Evolutionary conservation across 2,113 vertebrate species (phyloP), one percentile per base, ranked within the genome.

Genomic region (Paradisaea rubra): DNA sequence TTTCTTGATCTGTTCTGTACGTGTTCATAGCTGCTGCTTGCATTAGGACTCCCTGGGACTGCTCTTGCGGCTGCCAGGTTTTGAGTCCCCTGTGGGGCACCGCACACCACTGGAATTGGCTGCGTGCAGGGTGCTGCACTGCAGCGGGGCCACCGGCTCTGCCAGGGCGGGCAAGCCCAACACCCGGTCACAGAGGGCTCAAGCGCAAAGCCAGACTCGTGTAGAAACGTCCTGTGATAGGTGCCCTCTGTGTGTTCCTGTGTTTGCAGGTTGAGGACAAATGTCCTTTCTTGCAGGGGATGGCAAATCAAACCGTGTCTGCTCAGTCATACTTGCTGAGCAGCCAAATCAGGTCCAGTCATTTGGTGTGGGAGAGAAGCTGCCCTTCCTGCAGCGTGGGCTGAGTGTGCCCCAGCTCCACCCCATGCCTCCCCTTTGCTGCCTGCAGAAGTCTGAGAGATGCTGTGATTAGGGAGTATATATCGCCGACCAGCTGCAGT

Each of bases 181-280:
- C 60, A 1, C 15, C 7, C 0, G 0, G 1, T 23, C 52, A 10
- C 73, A 5, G 73, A 33, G 22, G 52, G 80, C 86, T 50, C 47
- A 5, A n/a, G 50, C 1, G 0, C 56, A 37, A 39, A 76, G 78
- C 39, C 22, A 4, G 35, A 6, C 15, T 35, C 4, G 0, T 0
- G 6, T 2, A 7, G 52, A 37, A 31, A 15, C 17, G 59, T 20
- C 49, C 53, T n/a, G 39, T 17, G 5, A 11, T 7, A 30, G 49
- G 50, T 39, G 79, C 77, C 81, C 60, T 91, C 78, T 59, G 7
- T 3, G 13, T 18, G 37, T 15, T 72, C 79, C 66, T 22, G 31
- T 13, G 13, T 20, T 31, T 41, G 39, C 21, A 35, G 52, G 44
- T 3, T 61, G 85, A 72, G 80, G 61, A 54, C 65, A 23, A 79